Conservation (phyloP, 2,797 vertebrate genomes). For the Basileuterus tristriatus region DNA sequence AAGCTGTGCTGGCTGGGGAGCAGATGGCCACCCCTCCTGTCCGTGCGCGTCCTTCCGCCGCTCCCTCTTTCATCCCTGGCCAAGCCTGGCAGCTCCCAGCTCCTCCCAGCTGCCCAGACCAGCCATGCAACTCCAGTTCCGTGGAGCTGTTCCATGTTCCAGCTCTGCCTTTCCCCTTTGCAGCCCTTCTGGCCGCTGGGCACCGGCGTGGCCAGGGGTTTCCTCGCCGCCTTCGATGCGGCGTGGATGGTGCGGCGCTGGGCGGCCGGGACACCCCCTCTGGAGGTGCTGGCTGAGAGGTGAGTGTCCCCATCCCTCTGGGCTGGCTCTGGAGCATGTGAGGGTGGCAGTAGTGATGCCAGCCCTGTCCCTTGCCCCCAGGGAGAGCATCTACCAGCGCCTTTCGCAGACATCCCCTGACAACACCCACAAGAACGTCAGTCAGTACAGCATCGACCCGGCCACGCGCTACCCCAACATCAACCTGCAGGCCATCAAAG, state of each 20-base stretch:
- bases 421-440: conserved; percentile 89
- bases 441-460: conserved; percentile 87
- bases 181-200: conserved; percentile 98
- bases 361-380: conserved; percentile 38
- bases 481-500: conserved; percentile 84
- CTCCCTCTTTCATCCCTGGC: conserved; percentile 7
- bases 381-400: conserved; percentile 91
- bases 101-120: neutral
- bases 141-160: neutral
- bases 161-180: neutral
- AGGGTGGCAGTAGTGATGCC: neutral
- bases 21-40: neutral
- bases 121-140: neutral
- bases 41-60: neutral
- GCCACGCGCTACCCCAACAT: conserved; percentile 87
- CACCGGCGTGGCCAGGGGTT: conserved; percentile 91
- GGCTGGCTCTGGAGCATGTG: rapidly evolving
- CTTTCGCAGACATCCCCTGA: conserved; percentile 93
- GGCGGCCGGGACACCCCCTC: conserved; percentile 78
- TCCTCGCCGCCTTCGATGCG: conserved; percentile 88
- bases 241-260: conserved; percentile 94
- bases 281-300: conserved; percentile 90
- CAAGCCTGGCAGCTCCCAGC: neutral
- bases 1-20: neutral
- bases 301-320: conserved; percentile 4